Conservation (phyloP, 2,113 vertebrate genomes). For the Erpornis zantholeuca region DNA sequence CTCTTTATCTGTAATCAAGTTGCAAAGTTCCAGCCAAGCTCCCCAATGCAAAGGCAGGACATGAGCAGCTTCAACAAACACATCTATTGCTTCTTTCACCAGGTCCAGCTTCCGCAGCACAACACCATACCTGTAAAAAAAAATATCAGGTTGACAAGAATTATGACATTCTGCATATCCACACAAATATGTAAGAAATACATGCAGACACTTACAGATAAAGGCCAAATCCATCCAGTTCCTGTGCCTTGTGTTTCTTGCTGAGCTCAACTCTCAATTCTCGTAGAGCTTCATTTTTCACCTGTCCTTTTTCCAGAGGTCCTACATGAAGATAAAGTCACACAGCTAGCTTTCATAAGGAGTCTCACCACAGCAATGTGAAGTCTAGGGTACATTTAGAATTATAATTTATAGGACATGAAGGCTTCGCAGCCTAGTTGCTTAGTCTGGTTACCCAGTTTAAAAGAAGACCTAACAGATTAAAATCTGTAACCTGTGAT, state of each 20-base stretch:
- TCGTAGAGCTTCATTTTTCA: conserved; percentile 93
- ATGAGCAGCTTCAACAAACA: conserved; percentile 93
- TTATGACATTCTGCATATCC: neutral
- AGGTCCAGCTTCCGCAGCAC: conserved; percentile 95
- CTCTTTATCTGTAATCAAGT: conserved; percentile 97
- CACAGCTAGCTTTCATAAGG: neutral
- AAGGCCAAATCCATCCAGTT: conserved; percentile 94
- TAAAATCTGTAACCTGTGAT: neutral
- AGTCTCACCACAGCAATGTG: neutral
- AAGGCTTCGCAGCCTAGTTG: neutral
- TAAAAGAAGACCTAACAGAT: neutral
- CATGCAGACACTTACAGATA: conserved; percentile 82
- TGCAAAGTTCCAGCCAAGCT: conserved; percentile 96
- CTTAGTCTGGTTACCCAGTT: neutral
- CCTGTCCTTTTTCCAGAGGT: conserved; percentile 96
- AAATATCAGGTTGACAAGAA: neutral
- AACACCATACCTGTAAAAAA: conserved; percentile 85
- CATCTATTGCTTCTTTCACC: conserved; percentile 93
- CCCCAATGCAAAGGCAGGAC: conserved; percentile 95
- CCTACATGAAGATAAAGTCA: conserved; percentile 71
- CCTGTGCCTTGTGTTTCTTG: conserved; percentile 92
- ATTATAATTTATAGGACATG: neutral
- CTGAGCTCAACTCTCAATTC: conserved; percentile 95
- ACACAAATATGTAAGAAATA: neutral
- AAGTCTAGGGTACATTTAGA: neutral